Evolutionary conservation across 2,113 vertebrate genomes (phyloP).

Genomic region (Cinclus mexicanus): DNA sequence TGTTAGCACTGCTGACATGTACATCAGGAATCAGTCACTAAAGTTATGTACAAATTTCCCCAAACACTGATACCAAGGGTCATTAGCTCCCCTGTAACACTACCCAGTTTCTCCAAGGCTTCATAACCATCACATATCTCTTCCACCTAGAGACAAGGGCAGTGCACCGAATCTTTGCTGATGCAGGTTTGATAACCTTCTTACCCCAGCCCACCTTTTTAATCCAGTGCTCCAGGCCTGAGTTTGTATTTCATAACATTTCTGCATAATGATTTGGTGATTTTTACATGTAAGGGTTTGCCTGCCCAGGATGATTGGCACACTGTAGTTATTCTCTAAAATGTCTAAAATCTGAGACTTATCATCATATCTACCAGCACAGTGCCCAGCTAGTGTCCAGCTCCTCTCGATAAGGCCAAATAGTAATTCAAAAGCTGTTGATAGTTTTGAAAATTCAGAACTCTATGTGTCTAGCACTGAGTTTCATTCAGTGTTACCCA

Average conservation of each 20-base stretch:
- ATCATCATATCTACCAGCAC: neutral
- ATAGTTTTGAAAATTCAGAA: neutral
- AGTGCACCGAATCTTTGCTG: neutral
- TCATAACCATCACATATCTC: neutral
- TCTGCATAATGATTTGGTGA: neutral
- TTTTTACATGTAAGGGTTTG: neutral
- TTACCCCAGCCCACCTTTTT: neutral
- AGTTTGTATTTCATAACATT: neutral
- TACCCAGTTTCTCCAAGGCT: neutral
- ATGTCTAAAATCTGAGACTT: neutral
- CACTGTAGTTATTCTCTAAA: neutral
- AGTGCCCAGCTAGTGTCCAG: neutral
- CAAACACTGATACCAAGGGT: neutral
- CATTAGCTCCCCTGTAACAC: neutral
- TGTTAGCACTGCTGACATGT: neutral
- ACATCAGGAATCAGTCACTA: neutral
- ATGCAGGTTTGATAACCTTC: neutral
- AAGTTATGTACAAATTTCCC: neutral
- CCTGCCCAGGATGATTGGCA: neutral
- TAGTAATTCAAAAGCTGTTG: neutral
- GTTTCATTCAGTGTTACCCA: neutral
- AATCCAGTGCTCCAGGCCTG: neutral
- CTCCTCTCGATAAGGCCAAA: neutral
- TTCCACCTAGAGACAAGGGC: neutral
- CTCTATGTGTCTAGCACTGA: neutral